Conservation (phyloP, 2,888 invertebrate genomes). For the Quadriops clusia region DNA sequence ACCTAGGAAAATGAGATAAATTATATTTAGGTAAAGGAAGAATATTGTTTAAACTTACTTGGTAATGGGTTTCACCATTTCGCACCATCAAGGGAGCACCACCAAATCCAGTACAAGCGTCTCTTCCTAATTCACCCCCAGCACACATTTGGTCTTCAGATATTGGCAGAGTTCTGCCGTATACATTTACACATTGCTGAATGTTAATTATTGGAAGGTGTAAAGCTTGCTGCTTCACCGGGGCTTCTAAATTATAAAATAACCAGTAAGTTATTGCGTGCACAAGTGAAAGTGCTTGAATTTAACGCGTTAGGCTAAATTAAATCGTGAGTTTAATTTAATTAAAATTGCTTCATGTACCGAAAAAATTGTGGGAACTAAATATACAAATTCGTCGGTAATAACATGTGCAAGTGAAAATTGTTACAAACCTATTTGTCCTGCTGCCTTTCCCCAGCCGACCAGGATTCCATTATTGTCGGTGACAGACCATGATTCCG, state of each 20-base stretch:
- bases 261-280: not conserved
- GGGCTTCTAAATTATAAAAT: constrained; percentile 21
- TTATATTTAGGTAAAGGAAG: not conserved
- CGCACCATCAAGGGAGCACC: constrained; percentile 59
- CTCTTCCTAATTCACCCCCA: constrained; percentile 60
- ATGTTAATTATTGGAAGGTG: constrained; percentile 55
- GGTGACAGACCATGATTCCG: constrained; percentile 33
- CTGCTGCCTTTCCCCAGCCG: constrained; percentile 65
- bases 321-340: no score
- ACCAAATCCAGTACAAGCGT: constrained; percentile 70
- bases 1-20: constrained; percentile 39
- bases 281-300: no score
- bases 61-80: constrained; percentile 49
- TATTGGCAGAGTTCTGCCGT: constrained; percentile 53
- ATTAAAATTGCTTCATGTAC: no score
- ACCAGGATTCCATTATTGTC: constrained; percentile 47
- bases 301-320: no score
- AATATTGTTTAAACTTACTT: constrained; percentile 38
- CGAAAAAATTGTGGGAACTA: no score
- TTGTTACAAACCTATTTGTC: constrained; percentile 35
- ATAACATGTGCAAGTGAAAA: no score
- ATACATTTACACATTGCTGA: constrained; percentile 55
- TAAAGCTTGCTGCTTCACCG: constrained; percentile 44
- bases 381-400: no score
- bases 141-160: constrained; percentile 57